Conservation (phyloP, 2,113 vertebrate species). For the Melanostigma gelatinosum region DNA sequence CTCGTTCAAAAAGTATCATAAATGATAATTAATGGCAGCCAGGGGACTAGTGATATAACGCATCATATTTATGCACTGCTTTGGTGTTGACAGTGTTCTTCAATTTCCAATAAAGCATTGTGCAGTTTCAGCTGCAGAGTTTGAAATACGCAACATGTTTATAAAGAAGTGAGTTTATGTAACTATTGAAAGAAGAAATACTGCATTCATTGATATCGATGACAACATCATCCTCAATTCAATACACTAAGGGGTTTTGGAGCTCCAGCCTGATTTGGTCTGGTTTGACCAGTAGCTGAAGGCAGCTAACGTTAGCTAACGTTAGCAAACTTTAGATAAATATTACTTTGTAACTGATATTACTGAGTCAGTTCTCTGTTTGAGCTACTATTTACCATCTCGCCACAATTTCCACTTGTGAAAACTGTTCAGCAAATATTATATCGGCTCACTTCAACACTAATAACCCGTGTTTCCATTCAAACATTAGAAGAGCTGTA, state of each 20-base stretch:
- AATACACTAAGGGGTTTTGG: neutral
- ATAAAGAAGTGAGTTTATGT: neutral
- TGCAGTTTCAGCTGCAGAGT: neutral
- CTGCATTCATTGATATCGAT: neutral
- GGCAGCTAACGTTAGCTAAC: neutral
- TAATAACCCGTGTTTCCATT: neutral
- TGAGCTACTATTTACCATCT: neutral
- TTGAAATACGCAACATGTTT: neutral
- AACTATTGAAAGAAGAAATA: neutral
- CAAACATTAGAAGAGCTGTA: neutral
- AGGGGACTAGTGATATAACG: neutral
- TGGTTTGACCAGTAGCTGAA: neutral
- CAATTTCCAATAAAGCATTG: neutral
- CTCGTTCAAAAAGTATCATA: neutral
- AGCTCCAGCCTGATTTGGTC: neutral
- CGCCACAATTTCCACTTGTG: neutral
- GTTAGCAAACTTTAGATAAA: neutral
- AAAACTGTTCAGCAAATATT: neutral
- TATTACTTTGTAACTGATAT: neutral
- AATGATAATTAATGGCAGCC: constrained; percentile 9
- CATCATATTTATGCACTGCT: neutral
- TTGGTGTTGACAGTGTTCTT: constrained; percentile 10
- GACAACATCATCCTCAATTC: neutral
- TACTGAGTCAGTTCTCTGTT: neutral
- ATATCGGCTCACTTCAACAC: neutral